phyloP scores from a whole-genome alignment of 2,113 vertebrate species.

The Cyprinodon brontotheroides region DNA sequence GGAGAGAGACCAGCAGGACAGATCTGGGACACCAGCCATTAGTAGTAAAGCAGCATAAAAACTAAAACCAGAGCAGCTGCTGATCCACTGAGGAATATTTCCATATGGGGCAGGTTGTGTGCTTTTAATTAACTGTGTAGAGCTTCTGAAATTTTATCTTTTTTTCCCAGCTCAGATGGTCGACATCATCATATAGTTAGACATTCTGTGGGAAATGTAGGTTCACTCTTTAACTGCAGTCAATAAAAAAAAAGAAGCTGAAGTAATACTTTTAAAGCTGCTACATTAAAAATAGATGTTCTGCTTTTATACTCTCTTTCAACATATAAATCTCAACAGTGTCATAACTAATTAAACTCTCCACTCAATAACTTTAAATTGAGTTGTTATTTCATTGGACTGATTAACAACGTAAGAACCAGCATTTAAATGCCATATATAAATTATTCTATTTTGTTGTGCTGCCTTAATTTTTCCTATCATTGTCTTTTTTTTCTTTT shows the following conservation, averaged over 20 bases:
- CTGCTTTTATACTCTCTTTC: constrained; percentile 19
- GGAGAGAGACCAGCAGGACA: constrained; percentile 44
- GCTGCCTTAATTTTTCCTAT: not conserved
- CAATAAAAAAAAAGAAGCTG: constrained; percentile 11
- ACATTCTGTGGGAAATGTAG: constrained; percentile 25
- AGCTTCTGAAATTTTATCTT: constrained; percentile 12
- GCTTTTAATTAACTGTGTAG: constrained; percentile 60
- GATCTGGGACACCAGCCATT: constrained; percentile 67
- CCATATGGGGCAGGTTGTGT: constrained; percentile 56
- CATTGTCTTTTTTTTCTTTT: not conserved
- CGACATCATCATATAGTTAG: constrained; percentile 11
- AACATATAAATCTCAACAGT: constrained; percentile 20
- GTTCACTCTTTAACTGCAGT: constrained; percentile 15
- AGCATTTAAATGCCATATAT: not conserved
- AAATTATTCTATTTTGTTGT: no score
- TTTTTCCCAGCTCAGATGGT: not conserved
- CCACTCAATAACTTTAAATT: constrained; percentile 3
- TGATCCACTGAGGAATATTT: constrained; percentile 58
- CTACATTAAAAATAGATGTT: constrained; percentile 20
- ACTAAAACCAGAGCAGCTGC: constrained; percentile 64
- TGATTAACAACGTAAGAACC: not conserved
- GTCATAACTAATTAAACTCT: not conserved
- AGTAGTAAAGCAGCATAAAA: constrained; percentile 31
- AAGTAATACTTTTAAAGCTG: constrained; percentile 37
- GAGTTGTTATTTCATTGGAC: not conserved